Base-by-base conservation (phyloP, 1,140 invertebrate genomes). In the Drosophila equinoxialis region DNA sequence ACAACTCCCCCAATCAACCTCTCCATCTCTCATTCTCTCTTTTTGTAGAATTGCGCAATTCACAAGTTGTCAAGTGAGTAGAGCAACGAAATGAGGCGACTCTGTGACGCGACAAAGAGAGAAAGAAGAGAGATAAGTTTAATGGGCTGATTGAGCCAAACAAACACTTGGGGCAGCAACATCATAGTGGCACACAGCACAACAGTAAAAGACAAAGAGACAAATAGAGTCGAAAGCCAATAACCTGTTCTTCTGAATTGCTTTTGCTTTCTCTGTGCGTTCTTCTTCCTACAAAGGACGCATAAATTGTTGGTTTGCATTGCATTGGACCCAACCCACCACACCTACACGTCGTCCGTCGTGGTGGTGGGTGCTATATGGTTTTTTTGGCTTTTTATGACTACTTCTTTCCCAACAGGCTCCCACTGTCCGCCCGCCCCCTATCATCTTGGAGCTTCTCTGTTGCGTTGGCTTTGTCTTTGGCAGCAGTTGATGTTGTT, bases 301-400 rank as follows among this genome's bases (percentile, higher is more conserved):
- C 74, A 77, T 77, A 77, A 77, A 77, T 77, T 76, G 14, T 48
- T n/a, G 60, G 41, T 45, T 14, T 33, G 45, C 39, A 39, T 39
- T 39, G 37, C 37, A 13, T 39, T 39, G 37, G 37, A 39, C 37
- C 37, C 11, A 39, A 39, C 37, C 30, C 11, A 39, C 37, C 26
- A 61, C 58, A 57, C 58, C 70, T 59, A 66, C 62, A 41, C 11
- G 4, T 39, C 11, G 17, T 37, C 45, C 51, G 8, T 7, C 17
- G 11, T 17, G 17, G 48, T 45, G 42, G 42, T 51, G 45, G 45
- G 45, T 10, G 45, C 45, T 23, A 51, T 59, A 59, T 65, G 45
- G 45, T 74, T 77, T 77, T 45, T 84, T 85, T 81, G 81, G 72
- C 68, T 66, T 85, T 84, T 84, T 85, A 84, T 71, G 81, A 59